phyloP scores from a whole-genome alignment of 2,888 invertebrate species.

The Cephus rjabovi region DNA sequence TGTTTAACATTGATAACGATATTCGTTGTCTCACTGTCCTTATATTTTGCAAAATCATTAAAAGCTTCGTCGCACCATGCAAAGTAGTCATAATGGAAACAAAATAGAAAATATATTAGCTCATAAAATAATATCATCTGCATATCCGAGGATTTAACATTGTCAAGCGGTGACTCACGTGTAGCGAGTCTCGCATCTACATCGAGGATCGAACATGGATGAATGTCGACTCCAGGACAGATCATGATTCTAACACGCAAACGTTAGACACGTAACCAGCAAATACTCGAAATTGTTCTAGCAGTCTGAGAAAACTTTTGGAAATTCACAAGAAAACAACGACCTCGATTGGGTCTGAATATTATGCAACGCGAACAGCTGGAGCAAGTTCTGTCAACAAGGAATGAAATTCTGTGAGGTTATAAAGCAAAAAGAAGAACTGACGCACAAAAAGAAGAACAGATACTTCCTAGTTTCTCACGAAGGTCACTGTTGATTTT shows the following conservation, averaged over 20 bases:
- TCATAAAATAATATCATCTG: not conserved
- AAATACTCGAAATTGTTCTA: not conserved
- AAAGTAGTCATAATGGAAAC: not conserved
- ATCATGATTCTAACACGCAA: not conserved
- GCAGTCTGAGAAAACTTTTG: not conserved
- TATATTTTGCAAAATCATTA: not conserved
- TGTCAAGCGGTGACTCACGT: not conserved
- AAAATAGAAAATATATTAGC: not conserved
- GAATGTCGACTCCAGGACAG: not conserved
- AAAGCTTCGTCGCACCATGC: not conserved
- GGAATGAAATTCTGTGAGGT: not conserved
- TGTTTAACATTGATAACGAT: not conserved
- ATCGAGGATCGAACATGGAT: not conserved
- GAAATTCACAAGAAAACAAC: not conserved
- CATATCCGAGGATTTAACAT: not conserved
- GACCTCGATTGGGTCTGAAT: not conserved
- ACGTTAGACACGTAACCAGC: not conserved
- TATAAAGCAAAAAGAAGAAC: not conserved
- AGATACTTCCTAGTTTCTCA: not conserved
- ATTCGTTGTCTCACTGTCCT: not conserved
- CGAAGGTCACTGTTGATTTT: not conserved
- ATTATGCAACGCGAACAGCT: not conserved
- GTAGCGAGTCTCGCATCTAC: not conserved
- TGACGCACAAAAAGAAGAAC: not conserved
- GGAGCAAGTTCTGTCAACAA: not conserved